Evolutionary conservation across 2,888 invertebrate species (phyloP).

Genomic region (Mallateleia sp.): DNA sequence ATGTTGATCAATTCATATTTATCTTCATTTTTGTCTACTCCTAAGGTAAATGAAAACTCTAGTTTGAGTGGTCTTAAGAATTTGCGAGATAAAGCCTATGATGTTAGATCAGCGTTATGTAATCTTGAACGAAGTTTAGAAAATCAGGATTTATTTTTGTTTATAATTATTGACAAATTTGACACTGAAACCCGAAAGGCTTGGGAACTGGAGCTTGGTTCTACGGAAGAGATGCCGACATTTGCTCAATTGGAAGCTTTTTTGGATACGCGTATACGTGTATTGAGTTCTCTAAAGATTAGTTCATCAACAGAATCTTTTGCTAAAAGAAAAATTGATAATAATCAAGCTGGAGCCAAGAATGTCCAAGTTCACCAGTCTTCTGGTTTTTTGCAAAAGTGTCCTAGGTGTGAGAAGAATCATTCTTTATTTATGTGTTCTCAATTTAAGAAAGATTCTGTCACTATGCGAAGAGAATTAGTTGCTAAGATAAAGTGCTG

Average conservation of each 20-base stretch:
- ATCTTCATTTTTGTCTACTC: background rate
- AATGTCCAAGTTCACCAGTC: background rate
- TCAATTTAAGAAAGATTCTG: too few relatives aligned
- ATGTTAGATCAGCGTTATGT: background rate
- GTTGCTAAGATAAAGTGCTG: too few relatives aligned
- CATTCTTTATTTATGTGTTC: too few relatives aligned
- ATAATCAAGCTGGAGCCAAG: background rate
- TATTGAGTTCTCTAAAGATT: background rate
- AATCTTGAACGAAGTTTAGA: background rate
- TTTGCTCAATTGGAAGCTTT: background rate
- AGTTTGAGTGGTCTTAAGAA: background rate
- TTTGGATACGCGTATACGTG: background rate
- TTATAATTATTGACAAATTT: background rate
- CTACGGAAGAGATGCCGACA: constrained; percentile 3
- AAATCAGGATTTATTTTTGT: background rate
- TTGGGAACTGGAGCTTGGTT: background rate
- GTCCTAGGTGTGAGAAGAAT: too few relatives aligned
- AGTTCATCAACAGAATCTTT: background rate
- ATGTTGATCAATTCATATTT: constrained; percentile 13
- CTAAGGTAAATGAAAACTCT: background rate
- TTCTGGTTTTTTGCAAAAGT: background rate
- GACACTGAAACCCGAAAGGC: background rate
- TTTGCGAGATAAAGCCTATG: background rate
- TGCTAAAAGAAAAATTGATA: background rate
- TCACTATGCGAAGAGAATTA: too few relatives aligned